phyloP scores from a whole-genome alignment of 2,888 invertebrate species.

The Fragum whitleyi region DNA sequence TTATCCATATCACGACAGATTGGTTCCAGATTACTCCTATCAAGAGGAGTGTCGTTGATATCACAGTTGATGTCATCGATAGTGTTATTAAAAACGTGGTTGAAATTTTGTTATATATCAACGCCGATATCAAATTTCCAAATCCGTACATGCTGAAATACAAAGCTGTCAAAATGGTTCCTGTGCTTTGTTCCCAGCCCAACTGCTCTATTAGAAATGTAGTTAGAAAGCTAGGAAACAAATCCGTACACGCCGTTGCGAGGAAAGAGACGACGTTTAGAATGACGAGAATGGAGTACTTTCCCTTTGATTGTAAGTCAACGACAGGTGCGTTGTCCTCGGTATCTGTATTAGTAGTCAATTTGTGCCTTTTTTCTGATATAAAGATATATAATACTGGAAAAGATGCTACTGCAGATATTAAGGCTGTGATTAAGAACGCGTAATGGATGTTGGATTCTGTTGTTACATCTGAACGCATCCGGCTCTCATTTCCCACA shows the following conservation, averaged over 20 bases:
- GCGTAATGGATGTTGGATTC: constrained; percentile 43
- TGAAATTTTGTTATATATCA: constrained; percentile 44
- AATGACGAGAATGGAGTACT: constrained; percentile 27
- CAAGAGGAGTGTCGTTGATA: constrained; percentile 37
- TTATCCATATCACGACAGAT: constrained; percentile 48
- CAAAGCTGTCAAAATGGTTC: constrained; percentile 34
- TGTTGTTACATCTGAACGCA: neutral
- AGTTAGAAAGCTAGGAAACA: constrained; percentile 48
- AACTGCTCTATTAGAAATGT: constrained; percentile 49
- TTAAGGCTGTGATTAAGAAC: constrained; percentile 43
- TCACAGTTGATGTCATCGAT: constrained; percentile 27
- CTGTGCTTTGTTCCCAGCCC: constrained; percentile 35
- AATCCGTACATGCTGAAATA: constrained; percentile 50
- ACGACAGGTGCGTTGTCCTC: no score
- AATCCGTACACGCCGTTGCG: constrained; percentile 43
- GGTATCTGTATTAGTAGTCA: neutral
- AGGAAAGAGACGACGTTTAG: constrained; percentile 34
- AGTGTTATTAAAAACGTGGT: constrained; percentile 45
- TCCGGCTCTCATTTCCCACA: neutral
- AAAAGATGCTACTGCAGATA: constrained; percentile 23
- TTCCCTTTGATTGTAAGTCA: constrained; percentile 16
- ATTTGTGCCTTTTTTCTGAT: constrained; percentile 18
- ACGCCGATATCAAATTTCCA: constrained; percentile 47
- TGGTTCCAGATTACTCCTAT: constrained; percentile 42
- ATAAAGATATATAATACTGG: constrained; percentile 18